phyloP scores from a whole-genome alignment of 2,113 vertebrate species.

The Saguinus midas region DNA sequence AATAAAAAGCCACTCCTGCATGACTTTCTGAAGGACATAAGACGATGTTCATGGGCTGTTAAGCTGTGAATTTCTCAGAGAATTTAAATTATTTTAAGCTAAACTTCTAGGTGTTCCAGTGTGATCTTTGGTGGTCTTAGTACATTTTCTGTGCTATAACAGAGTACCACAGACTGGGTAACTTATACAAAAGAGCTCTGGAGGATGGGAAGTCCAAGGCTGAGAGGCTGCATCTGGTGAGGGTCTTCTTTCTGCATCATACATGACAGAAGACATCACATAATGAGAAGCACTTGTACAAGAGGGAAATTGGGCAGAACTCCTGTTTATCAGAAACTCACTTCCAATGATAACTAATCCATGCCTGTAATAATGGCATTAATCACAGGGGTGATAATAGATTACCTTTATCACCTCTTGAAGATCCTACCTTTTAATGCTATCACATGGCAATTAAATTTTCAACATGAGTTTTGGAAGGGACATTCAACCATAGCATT shows the following conservation, averaged over 20 bases:
- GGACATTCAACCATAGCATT: background rate
- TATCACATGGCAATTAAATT: background rate
- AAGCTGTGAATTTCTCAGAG: conserved; percentile 30
- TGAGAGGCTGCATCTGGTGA: background rate
- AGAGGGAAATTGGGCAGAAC: background rate
- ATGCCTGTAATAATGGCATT: background rate
- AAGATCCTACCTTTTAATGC: background rate
- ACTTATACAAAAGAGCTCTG: background rate
- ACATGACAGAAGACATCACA: background rate
- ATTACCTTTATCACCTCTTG: background rate
- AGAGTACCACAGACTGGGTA: background rate
- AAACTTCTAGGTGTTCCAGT: background rate
- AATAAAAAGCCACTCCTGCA: conserved; percentile 7
- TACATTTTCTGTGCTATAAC: background rate
- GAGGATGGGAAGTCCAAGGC: background rate
- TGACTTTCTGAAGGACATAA: conserved; percentile 49
- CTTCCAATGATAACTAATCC: background rate
- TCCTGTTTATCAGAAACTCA: background rate
- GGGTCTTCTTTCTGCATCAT: background rate
- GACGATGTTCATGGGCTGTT: conserved; percentile 21
- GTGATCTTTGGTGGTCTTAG: background rate
- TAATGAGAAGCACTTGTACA: background rate
- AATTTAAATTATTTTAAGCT: conserved; percentile 48
- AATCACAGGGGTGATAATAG: background rate
- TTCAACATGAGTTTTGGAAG: background rate